A percentile compares a stretch with the other conserved stretches of the same genome.
Conservation (phyloP, 2,113 vertebrate species). For the Myiopsitta monachus region DNA sequence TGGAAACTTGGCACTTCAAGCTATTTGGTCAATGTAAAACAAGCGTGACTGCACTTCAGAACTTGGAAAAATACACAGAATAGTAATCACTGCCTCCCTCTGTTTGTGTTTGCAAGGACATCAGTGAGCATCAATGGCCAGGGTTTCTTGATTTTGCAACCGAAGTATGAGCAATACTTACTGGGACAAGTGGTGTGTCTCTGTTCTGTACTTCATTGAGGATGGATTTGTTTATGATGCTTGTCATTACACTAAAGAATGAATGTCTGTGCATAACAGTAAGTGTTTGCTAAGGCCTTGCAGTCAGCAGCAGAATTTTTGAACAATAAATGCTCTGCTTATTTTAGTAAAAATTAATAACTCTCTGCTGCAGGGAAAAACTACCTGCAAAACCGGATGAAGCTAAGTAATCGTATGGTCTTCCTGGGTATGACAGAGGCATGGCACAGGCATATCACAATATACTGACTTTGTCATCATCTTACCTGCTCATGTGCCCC, state of each 20-base stretch:
- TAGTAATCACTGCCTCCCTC: background rate
- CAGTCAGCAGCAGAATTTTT: background rate
- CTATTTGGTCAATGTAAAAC: background rate
- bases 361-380: background rate
- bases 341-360: background rate
- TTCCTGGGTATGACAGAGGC: background rate
- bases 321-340: background rate
- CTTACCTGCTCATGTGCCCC: background rate
- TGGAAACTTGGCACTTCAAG: conserved; percentile 1
- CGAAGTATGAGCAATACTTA: background rate
- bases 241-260: background rate
- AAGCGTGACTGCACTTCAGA: background rate
- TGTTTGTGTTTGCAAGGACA: background rate
- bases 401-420: background rate
- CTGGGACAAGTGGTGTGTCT: background rate
- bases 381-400: background rate
- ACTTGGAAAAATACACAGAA: background rate
- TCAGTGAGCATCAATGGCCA: background rate
- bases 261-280: background rate
- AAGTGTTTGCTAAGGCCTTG: background rate
- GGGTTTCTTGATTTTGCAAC: background rate
- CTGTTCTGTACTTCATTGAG: background rate
- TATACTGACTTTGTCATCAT: background rate
- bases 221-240: background rate
- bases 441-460: background rate